Evolutionary conservation across 2,888 invertebrate genomes (phyloP).

Genomic region (Marronus borbonicus): DNA sequence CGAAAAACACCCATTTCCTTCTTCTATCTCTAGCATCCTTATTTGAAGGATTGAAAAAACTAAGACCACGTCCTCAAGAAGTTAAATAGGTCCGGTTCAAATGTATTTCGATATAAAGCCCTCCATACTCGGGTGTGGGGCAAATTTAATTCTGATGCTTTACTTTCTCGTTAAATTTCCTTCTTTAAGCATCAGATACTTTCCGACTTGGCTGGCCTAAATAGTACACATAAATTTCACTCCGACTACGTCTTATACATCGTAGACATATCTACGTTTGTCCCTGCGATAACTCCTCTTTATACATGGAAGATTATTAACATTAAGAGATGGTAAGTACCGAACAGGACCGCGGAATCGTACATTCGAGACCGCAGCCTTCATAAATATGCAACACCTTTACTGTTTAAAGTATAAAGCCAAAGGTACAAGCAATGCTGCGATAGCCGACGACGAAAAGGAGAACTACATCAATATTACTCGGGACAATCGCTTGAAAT

Average conservation of each 20-base stretch:
- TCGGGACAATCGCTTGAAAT: conserved; percentile 21
- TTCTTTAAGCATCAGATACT: no score
- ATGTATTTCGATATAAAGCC: no score
- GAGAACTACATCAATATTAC: conserved; percentile 43
- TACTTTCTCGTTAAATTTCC: no score
- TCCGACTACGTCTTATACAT: not conserved
- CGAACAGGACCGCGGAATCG: not conserved
- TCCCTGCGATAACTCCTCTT: not conserved
- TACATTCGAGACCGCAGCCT: not conserved
- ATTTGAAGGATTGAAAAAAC: no score
- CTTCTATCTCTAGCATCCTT: no score
- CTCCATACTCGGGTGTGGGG: no score
- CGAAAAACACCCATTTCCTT: no score
- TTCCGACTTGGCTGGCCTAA: no score
- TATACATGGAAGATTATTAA: conserved; percentile 21
- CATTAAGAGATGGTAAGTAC: conserved; percentile 24
- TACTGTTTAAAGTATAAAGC: not conserved
- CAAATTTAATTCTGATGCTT: no score
- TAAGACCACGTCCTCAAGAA: no score
- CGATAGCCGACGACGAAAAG: not conserved
- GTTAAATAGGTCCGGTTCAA: no score
- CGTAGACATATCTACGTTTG: not conserved
- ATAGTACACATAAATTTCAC: not conserved
- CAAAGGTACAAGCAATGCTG: not conserved
- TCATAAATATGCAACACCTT: conserved; percentile 45